Evolutionary conservation across 2,797 vertebrate species (phyloP).

Genomic region (Sebastes itinus): DNA sequence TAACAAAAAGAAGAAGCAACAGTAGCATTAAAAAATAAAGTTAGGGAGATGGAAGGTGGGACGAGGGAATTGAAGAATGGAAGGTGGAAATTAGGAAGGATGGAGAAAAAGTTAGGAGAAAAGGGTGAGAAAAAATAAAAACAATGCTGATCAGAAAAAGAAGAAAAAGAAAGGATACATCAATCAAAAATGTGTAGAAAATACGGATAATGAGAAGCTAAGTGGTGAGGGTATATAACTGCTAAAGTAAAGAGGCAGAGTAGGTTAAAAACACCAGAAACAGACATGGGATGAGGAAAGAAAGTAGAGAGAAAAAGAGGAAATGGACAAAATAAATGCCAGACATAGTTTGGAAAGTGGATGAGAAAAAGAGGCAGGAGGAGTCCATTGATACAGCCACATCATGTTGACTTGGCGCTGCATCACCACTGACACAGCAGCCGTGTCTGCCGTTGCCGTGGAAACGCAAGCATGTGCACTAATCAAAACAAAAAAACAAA

Average conservation of each 20-base stretch:
- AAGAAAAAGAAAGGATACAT: background rate
- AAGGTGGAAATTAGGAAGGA: background rate
- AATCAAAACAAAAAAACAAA: constrained; percentile 71
- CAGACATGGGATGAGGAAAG: background rate
- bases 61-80: background rate
- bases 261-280: background rate
- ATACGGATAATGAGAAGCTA: background rate
- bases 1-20: background rate
- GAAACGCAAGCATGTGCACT: constrained; percentile 46
- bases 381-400: constrained; percentile 35
- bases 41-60: background rate
- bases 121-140: background rate
- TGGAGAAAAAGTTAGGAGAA: background rate
- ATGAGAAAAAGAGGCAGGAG: background rate
- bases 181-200: background rate
- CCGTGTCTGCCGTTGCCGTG: constrained; percentile 41
- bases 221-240: background rate
- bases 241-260: background rate
- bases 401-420: constrained; percentile 50
- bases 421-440: constrained; percentile 56
- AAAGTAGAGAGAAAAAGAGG: background rate
- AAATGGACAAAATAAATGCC: background rate
- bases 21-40: background rate
- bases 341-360: constrained; percentile 2
- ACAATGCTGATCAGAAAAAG: background rate